These are phyloP conservation scores for Erethizon dorsatum DNA, from an alignment of 2,797 vertebrate genomes.

Conservation along the genomic window DNA sequence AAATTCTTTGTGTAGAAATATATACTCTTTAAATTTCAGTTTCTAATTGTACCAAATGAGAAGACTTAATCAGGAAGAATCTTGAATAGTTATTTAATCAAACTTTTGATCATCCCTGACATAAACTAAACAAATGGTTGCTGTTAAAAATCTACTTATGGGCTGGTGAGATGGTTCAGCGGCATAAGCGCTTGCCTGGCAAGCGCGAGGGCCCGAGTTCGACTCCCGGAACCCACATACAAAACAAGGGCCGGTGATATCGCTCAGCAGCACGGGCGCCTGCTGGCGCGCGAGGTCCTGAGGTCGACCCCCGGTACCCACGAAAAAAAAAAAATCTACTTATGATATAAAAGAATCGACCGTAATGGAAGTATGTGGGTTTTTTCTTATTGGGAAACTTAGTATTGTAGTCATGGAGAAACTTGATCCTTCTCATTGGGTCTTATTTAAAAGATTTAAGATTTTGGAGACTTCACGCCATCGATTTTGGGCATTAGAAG, in stretches of 20 bases:
- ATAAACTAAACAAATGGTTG: conserved; percentile 36
- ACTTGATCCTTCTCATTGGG: conserved; percentile 4
- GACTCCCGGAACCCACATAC: too few species aligned
- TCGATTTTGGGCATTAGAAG: neutral
- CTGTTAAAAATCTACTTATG: neutral
- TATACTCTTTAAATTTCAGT: conserved; percentile 15
- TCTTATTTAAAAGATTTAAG: conserved; percentile 25
- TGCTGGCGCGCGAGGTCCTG: too few species aligned
- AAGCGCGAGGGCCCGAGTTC: too few species aligned
- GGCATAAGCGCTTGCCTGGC: too few species aligned
- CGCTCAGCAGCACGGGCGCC: too few species aligned
- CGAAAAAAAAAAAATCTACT: neutral
- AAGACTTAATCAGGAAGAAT: conserved; percentile 34
- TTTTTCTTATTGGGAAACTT: neutral
- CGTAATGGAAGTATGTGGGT: neutral
- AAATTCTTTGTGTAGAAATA: conserved; percentile 20
- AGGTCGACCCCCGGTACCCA: too few species aligned
- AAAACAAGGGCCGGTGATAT: too few species aligned
- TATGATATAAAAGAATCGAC: conserved; percentile 25
- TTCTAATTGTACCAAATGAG: conserved; percentile 41
- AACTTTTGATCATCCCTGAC: neutral
- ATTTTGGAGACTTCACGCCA: neutral
- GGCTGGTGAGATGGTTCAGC: too few species aligned
- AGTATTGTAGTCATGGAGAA: neutral
- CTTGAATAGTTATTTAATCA: conserved; percentile 45